phyloP scores from a whole-genome alignment of 2,797 vertebrate genomes.

The Vespertilio murinus region DNA sequence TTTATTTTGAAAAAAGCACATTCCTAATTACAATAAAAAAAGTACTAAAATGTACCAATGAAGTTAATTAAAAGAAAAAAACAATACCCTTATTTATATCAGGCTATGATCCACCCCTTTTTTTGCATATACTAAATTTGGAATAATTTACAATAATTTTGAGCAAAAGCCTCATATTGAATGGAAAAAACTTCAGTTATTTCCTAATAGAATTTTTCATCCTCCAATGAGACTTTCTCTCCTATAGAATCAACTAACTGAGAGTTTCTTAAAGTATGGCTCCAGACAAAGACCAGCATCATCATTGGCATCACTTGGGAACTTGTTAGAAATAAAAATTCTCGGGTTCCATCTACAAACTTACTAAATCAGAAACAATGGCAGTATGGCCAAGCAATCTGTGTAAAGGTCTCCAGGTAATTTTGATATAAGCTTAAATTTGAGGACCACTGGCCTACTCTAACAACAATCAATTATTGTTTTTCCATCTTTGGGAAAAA shows the following conservation, averaged over 20 bases:
- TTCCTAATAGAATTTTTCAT: background rate
- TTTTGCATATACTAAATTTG: background rate
- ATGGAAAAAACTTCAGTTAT: background rate
- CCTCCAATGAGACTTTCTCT: background rate
- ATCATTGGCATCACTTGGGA: background rate
- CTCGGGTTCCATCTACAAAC: background rate
- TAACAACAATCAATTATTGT: background rate
- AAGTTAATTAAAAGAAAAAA: background rate
- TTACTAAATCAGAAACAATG: conserved; percentile 5
- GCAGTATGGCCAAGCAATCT: background rate
- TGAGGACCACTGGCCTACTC: background rate
- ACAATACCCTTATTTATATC: background rate
- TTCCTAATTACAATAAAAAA: conserved; percentile 16
- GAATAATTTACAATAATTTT: background rate
- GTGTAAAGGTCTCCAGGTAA: background rate
- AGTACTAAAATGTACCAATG: background rate
- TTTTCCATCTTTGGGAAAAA: conserved; percentile 12
- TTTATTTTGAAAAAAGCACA: conserved; percentile 5
- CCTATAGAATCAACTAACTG: background rate
- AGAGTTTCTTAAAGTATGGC: background rate
- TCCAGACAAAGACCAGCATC: background rate
- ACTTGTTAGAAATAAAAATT: conserved; percentile 3
- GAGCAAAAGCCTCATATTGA: conserved; percentile 39
- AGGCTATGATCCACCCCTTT: background rate
- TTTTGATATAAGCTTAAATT: conserved; percentile 7